Percentiles rank a stretch among this genome's conserved stretches.
These are phyloP conservation scores for Simalia tracyae DNA, from an alignment of 2,797 vertebrate genomes.

Conservation along the genomic window DNA sequence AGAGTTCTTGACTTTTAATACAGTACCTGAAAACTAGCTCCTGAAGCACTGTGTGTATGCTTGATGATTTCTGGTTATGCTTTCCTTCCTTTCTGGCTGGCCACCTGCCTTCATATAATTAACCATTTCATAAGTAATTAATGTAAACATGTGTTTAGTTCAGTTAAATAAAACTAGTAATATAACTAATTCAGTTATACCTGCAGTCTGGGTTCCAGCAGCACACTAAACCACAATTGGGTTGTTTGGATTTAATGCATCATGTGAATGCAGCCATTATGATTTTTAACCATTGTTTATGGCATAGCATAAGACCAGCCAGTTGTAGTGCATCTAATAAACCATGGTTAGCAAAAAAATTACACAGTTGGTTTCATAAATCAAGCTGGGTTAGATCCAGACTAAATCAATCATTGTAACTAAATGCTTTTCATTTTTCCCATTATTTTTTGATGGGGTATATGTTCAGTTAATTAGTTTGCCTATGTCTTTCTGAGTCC, in stretches of 20 bases:
- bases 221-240: background rate
- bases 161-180: background rate
- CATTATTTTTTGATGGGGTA: background rate
- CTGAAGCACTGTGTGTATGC: slow-evolving; percentile 20
- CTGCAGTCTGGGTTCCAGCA: background rate
- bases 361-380: background rate
- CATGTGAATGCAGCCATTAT: background rate
- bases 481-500: background rate
- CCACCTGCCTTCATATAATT: background rate
- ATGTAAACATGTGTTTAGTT: background rate
- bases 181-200: background rate
- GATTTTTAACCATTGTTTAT: background rate
- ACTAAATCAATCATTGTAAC: background rate
- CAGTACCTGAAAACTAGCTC: slow-evolving; percentile 23
- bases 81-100: slow-evolving; percentile 7
- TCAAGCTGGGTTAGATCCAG: background rate
- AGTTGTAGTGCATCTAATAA: background rate
- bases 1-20: slow-evolving; percentile 42
- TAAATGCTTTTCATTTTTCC: background rate
- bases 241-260: background rate
- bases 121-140: background rate
- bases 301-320: background rate
- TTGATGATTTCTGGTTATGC: background rate
- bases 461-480: background rate
- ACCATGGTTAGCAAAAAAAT: background rate